Conservation (phyloP, 2,888 invertebrate species). For the Drosophila tripunctata region DNA sequence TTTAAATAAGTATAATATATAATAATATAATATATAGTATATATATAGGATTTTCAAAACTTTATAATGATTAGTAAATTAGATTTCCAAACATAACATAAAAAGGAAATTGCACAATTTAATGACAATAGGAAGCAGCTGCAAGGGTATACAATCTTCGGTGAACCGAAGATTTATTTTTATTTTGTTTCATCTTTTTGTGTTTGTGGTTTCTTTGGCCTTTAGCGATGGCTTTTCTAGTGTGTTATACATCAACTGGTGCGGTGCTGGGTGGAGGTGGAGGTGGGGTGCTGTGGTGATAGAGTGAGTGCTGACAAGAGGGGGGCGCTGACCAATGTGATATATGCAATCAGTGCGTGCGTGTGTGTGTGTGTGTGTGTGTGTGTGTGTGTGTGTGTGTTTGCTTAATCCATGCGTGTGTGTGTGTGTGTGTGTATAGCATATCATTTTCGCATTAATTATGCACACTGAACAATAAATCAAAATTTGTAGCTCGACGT, state of each 20-base stretch:
- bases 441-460: conserved; percentile 76
- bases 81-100: no score
- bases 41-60: no score
- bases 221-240: conserved; percentile 22
- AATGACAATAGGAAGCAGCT: not conserved
- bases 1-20: no score
- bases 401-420: conserved; percentile 17
- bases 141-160: conserved; percentile 9
- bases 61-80: no score
- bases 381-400: conserved; percentile 7
- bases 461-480: conserved; percentile 73
- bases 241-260: conserved; percentile 25
- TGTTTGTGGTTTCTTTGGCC: conserved; percentile 4
- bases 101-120: no score
- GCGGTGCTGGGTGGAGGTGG: conserved; percentile 4
- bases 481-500: conserved; percentile 54
- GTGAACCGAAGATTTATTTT: not conserved
- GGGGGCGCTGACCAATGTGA: conserved; percentile 4
- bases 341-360: not conserved
- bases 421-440: conserved; percentile 12
- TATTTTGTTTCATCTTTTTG: not conserved
- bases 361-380: not conserved
- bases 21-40: no score
- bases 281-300: not conserved
- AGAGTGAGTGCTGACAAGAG: not conserved